Evolutionary conservation across 2,888 invertebrate genomes (phyloP).

Genomic region (Eubasilissa splendida): DNA sequence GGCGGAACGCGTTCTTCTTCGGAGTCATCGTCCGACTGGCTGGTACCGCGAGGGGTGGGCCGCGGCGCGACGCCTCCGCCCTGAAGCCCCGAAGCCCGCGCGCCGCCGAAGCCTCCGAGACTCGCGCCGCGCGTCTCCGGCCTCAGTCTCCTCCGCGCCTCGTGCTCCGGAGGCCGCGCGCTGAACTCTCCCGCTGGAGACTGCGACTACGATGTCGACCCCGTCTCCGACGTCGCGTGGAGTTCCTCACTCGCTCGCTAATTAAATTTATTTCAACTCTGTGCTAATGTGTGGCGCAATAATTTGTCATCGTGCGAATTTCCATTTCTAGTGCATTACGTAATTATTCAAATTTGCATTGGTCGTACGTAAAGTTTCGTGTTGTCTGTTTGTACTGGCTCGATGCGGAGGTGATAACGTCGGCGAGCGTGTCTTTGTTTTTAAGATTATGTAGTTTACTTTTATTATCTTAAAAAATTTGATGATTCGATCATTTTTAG

Average conservation of each 20-base stretch:
- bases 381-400: slow-evolving; percentile 5
- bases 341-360: slow-evolving; percentile 31
- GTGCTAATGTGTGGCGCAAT: slow-evolving; percentile 13
- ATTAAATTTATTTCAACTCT: neutral
- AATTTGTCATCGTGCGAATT: slow-evolving; percentile 20
- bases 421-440: slow-evolving; percentile 8
- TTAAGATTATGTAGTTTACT: neutral
- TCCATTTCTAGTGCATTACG: slow-evolving; percentile 26
- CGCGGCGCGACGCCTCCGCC: neutral
- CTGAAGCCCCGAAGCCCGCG: slow-evolving; percentile 1
- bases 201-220: too few relatives aligned
- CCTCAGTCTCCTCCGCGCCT: slow-evolving; percentile 25
- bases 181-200: neutral
- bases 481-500: too few relatives aligned
- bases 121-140: neutral
- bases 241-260: neutral
- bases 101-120: slow-evolving; percentile 9
- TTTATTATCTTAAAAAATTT: too few relatives aligned
- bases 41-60: too few relatives aligned
- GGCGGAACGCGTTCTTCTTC: too few relatives aligned
- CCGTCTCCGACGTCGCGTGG: neutral
- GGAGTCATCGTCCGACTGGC: too few relatives aligned
- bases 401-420: slow-evolving; percentile 14
- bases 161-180: slow-evolving; percentile 26
- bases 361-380: slow-evolving; percentile 3